Evolutionary conservation across 2,888 invertebrate genomes (phyloP).

Genomic region (Camptogramma bilineatum): DNA sequence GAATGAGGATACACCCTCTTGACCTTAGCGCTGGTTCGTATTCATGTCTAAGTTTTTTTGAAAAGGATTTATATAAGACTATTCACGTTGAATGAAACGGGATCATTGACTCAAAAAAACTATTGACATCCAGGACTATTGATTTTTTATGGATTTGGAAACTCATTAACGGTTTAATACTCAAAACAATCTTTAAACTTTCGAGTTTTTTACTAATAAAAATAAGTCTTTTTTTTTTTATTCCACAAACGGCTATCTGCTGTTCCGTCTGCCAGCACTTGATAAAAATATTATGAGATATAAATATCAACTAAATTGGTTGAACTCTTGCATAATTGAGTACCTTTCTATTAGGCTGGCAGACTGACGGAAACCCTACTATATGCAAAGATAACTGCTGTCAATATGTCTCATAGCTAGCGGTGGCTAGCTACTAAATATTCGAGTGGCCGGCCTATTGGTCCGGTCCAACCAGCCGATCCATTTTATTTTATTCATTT

Average conservation of each 20-base stretch:
- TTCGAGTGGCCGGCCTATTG: slow-evolving; percentile 41
- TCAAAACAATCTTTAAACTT: no score
- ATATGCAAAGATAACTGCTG: slow-evolving; percentile 51
- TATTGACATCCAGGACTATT: no score
- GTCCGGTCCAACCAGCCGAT: slow-evolving; percentile 43
- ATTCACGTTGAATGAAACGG: background rate
- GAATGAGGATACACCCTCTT: slow-evolving; percentile 32
- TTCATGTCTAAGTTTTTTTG: slow-evolving; percentile 37
- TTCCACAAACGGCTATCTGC: no score
- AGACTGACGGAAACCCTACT: background rate
- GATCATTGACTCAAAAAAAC: background rate
- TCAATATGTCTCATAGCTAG: slow-evolving; percentile 55
- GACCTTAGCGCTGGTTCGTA: slow-evolving; percentile 35
- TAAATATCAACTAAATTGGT: background rate
- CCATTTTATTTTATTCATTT: slow-evolving; percentile 53
- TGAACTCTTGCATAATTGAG: background rate
- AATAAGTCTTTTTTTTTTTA: no score
- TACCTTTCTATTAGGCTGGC: background rate
- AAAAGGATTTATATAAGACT: background rate
- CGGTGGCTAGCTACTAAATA: slow-evolving; percentile 50
- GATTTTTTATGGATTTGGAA: no score
- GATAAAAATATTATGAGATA: no score
- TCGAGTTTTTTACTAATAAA: no score
- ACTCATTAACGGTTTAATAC: no score
- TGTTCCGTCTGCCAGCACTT: no score